Evolutionary conservation across 2,888 invertebrate genomes (phyloP).

Genomic region (Minunthozetes semirufus): DNA sequence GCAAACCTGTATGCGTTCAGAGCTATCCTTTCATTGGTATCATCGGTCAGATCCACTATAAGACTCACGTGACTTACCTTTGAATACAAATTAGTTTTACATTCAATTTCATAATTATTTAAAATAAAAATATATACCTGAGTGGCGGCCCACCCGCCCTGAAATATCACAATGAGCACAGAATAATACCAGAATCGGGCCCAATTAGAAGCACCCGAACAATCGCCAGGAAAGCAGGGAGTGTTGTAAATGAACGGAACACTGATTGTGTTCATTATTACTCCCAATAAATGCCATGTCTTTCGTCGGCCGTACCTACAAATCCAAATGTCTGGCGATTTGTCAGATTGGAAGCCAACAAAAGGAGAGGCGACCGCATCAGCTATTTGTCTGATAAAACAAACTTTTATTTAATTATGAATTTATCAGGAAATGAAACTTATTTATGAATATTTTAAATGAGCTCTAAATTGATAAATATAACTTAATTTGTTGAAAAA

Average conservation of each 20-base stretch:
- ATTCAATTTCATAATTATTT: neutral
- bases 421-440: no score
- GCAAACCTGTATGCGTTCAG: constrained; percentile 50
- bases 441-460: no score
- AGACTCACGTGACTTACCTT: constrained; percentile 51
- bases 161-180: constrained; percentile 53
- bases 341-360: constrained; percentile 51
- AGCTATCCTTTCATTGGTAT: constrained; percentile 49
- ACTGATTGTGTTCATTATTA: constrained; percentile 47
- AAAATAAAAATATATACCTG: constrained; percentile 48
- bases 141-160: constrained; percentile 55
- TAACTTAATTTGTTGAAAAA: no score
- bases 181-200: constrained; percentile 51
- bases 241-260: constrained; percentile 53
- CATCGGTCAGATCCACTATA: constrained; percentile 51
- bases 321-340: neutral
- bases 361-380: constrained; percentile 54
- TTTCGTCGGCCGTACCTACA: constrained; percentile 40
- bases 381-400: constrained; percentile 46
- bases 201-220: constrained; percentile 42
- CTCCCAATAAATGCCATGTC: constrained; percentile 39
- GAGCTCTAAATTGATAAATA: no score
- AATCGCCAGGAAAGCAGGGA: constrained; percentile 46
- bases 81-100: neutral
- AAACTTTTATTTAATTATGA: no score